Conservation (phyloP, 2,888 invertebrate species). For the Fissipunctia ypsillon region DNA sequence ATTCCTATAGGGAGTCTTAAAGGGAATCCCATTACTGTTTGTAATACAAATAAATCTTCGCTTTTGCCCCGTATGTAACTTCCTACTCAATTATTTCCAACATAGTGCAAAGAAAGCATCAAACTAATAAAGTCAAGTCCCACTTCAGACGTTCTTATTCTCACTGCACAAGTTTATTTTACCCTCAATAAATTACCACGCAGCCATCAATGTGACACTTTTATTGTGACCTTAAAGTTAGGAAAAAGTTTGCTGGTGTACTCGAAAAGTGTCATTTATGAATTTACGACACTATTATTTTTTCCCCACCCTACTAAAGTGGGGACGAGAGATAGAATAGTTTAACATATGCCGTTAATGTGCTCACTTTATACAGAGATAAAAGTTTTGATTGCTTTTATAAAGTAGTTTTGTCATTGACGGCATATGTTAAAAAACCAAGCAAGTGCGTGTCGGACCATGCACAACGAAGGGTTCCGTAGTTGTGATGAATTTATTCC, state of each 20-base stretch:
- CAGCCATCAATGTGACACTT: constrained; percentile 78
- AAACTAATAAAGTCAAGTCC: constrained; percentile 58
- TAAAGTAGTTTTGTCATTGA: constrained; percentile 49
- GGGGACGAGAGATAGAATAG: constrained; percentile 70
- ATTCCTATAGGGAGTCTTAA: too few species aligned
- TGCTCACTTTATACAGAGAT: constrained; percentile 52
- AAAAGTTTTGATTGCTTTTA: constrained; percentile 64
- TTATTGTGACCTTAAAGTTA: constrained; percentile 84
- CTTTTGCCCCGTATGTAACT: neutral
- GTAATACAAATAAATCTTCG: neutral
- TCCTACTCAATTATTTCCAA: constrained; percentile 31
- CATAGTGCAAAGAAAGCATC: constrained; percentile 31
- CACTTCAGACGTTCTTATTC: constrained; percentile 61
- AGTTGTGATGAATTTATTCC: too few species aligned
- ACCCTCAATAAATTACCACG: constrained; percentile 77
- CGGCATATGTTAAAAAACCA: constrained; percentile 44
- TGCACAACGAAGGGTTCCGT: too few species aligned
- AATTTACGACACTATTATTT: constrained; percentile 83
- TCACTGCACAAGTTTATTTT: constrained; percentile 71
- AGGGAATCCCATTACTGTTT: neutral
- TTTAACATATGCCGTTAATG: constrained; percentile 68
- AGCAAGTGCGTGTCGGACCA: too few species aligned
- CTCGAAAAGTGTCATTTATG: constrained; percentile 80
- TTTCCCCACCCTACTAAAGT: constrained; percentile 69
- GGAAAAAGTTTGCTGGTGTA: constrained; percentile 74